Base-by-base conservation (phyloP, 2,797 vertebrate species). In the Okamejei kenojei region DNA sequence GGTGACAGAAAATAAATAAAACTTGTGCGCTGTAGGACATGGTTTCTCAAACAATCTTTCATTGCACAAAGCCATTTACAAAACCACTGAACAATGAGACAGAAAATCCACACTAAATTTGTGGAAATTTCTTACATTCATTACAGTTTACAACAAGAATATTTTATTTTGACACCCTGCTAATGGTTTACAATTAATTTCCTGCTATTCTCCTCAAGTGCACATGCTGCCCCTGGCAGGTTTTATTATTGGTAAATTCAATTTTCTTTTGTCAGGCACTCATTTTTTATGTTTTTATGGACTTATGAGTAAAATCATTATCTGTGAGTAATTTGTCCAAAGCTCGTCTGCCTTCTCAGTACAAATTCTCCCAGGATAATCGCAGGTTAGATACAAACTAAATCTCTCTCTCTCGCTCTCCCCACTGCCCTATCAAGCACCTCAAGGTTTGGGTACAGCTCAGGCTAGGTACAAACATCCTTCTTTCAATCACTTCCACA, bases 51-150 rank as follows among this genome's bases (percentile, higher is more conserved):
- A 91, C 68, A 91, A 91, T 91, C 35, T 91, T 32, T 74, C 90
- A 74, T 74, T 71, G 90, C 68, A 38, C 11, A 21, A 10, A 91
- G 90, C 68, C 90, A 74, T 91, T 91, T 91, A 91, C 68, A 91
- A 91, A 91, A 54, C 68, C 90, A 91, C 71, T 91, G 90, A 91
- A 74, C 65, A 54, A 35, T 91, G 90, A 73, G 68, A 91, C 90
- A 91, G 90, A 54, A 91, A 91, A 91, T 91, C 32, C 68, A 91
- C 90, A 91, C 65, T 91, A 91, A 91, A 91, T 91, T 74, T 91
- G 65, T 73, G 19, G 68, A 74, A 54, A 74, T 54, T 91, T 91
- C 90, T 91, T 71, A 91, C 90, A 91, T 91, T 91, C 71, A 74
- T 74, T 91, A 91, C 32, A 74, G 38, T 29, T 91, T 74, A 91